Percentiles rank a stretch among this genome's conserved stretches.
phyloP scores from a whole-genome alignment of 2,888 invertebrate species.

The Ashinkailepas kermadecensis region DNA sequence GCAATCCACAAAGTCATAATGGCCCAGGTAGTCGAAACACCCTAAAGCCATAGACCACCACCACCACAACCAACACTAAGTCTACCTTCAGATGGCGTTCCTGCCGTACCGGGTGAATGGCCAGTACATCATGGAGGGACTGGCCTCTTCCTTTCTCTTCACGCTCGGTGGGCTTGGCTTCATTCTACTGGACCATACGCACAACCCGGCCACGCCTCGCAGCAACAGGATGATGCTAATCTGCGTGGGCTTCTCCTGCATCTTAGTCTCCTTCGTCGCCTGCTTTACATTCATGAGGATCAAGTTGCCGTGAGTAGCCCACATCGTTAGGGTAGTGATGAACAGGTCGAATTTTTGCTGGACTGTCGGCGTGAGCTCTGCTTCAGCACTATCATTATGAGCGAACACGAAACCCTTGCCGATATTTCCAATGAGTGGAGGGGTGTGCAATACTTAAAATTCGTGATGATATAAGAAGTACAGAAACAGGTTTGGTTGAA shows the following conservation, averaged over 20 bases:
- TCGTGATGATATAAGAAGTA: neutral
- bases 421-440: too few species aligned
- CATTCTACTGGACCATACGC: conserved; percentile 90
- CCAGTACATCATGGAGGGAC: conserved; percentile 98
- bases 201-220: conserved; percentile 80
- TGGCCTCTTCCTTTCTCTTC: conserved; percentile 95
- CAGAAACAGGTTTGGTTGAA: neutral
- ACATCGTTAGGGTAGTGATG: neutral
- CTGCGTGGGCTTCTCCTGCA: conserved; percentile 33
- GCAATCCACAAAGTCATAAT: too few species aligned
- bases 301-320: conserved; percentile 33
- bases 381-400: too few species aligned
- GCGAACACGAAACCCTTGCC: too few species aligned
- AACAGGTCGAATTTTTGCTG: too few species aligned
- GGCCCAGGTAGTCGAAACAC: too few species aligned
- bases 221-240: conserved; percentile 75
- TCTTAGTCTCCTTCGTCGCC: conserved; percentile 31
- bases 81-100: conserved; percentile 66
- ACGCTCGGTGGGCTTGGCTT: conserved; percentile 93
- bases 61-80: too few species aligned
- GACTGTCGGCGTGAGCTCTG: too few species aligned
- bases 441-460: too few species aligned
- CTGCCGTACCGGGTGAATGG: conserved; percentile 98
- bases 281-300: conserved; percentile 35
- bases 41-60: too few species aligned